These are phyloP conservation scores for Lateolabrax maculatus DNA, from an alignment of 2,797 vertebrate species.

Conservation along the genomic window DNA sequence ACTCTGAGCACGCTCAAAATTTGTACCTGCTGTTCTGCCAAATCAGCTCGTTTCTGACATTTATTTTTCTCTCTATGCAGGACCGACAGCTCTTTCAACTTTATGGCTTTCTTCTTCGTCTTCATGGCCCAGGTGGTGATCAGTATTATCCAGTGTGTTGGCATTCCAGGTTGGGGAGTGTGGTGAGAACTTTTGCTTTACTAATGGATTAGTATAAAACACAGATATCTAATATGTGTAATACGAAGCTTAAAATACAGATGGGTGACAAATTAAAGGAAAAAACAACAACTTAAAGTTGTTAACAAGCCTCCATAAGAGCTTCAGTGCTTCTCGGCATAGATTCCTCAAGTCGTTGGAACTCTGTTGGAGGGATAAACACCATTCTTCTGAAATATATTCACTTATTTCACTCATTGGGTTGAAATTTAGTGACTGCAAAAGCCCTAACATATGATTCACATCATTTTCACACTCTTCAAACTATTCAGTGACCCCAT, in stretches of 20 bases:
- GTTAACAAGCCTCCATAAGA: background rate
- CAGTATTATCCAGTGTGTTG: conserved; percentile 90
- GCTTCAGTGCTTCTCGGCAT: background rate
- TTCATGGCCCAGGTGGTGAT: conserved; percentile 95
- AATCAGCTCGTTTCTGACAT: conserved; percentile 2
- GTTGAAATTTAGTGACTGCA: background rate
- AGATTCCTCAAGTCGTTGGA: background rate
- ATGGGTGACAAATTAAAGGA: conserved; percentile 2
- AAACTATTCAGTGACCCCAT: background rate
- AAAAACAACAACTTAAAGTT: background rate
- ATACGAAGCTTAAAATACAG: background rate
- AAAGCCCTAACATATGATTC: background rate
- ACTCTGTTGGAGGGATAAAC: too few species aligned
- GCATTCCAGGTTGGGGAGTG: conserved; percentile 93
- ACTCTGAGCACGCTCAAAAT: background rate
- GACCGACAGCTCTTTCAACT: conserved; percentile 98
- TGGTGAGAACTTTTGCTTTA: conserved; percentile 92
- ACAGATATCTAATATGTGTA: background rate
- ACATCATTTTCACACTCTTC: background rate
- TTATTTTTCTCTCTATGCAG: conserved; percentile 75
- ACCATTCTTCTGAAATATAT: background rate
- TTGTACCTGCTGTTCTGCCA: background rate
- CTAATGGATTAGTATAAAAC: conserved; percentile 3
- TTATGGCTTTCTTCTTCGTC: conserved; percentile 98
- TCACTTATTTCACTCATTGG: background rate